Percentiles rank a stretch among this genome's conserved stretches.
Evolutionary conservation across 1,140 invertebrate genomes (phyloP).

Genomic region (Eueides isabella): DNA sequence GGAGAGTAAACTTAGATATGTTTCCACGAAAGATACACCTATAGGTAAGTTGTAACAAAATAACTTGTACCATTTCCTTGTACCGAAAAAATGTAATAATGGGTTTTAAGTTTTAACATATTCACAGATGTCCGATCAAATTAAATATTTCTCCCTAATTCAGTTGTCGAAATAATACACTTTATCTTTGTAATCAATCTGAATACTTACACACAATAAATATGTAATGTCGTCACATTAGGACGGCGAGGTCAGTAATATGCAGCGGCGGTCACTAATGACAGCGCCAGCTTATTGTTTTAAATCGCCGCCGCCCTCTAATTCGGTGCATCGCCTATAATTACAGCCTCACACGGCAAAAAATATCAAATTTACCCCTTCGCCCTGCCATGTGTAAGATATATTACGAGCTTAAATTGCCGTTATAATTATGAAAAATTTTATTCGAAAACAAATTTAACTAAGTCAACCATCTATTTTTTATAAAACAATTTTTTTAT

Average conservation of each 20-base stretch:
- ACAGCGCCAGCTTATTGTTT: constrained; percentile 76
- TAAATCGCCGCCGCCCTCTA: constrained; percentile 77
- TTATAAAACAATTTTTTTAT: constrained; percentile 5
- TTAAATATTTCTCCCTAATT: constrained; percentile 11
- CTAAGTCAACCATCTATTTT: not conserved
- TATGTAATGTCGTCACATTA: constrained; percentile 75
- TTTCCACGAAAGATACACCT: not conserved
- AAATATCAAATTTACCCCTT: constrained; percentile 73
- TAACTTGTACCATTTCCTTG: not conserved
- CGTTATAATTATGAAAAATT: constrained; percentile 42
- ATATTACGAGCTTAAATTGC: constrained; percentile 53
- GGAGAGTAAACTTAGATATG: too few relatives aligned
- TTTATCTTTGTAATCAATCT: constrained; percentile 49
- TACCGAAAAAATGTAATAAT: not conserved
- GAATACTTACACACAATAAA: constrained; percentile 56
- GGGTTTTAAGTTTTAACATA: not conserved
- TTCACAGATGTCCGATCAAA: not conserved
- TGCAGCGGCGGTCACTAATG: constrained; percentile 62
- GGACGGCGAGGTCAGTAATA: constrained; percentile 57
- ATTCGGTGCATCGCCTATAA: constrained; percentile 72
- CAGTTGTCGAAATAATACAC: constrained; percentile 42
- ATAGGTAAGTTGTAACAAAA: not conserved
- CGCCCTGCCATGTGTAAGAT: constrained; percentile 62
- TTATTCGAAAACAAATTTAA: not conserved
- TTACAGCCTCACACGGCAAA: constrained; percentile 60